Base-by-base conservation (phyloP, 2,797 vertebrate genomes). In the Orestias chungarensis region DNA sequence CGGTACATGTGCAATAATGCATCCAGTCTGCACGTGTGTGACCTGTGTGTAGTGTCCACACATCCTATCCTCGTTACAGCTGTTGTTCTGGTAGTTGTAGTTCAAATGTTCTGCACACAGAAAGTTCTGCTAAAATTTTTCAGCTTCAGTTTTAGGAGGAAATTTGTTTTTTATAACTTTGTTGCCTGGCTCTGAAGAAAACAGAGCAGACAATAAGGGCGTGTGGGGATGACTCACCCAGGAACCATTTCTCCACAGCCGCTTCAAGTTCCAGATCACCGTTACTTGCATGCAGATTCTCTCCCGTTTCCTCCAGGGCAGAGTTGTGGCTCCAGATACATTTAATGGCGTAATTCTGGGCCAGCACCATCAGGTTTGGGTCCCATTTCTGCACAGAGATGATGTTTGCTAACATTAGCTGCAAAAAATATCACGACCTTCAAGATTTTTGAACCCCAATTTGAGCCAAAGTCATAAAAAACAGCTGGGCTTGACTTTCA, bases 1-100 rank as follows among this genome's bases (percentile, higher is more conserved):
- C 23, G 54, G 59, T n/a, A 47, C 23, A 52, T 4, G 44, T 6
- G 38, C 20, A 8, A 0, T 27, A 23, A 6, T 38, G n/a, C 29
- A 55, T 65, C 23, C 49, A 20, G 65, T 67, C 23, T 47, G 47
- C 11, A 59, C 52, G 75, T 42, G 20, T 49, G 75, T 78, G 66
- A 94, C 94, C 94, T 95, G 94, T 76, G 93, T 95, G 65, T 95
- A 95, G 85, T 94, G 92, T 72, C 93, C 92, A 86, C 94, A 95
- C 85, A 91, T 87, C 81, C 90, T 74, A 1, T 90, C 81, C 2
- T 92, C 88, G 1, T 84, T 20, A 71, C 94, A 95, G 79, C 61
- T 84, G 84, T 94, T 90, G 79, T 82, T 93, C 0, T 89, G 14
- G 54, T 81, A 94, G 77, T 80, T 17, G 18, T 90, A 94, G 79